These are phyloP conservation scores for Reinhardtius hippoglossoides DNA, from an alignment of 2,113 vertebrate species.

Conservation along the genomic window DNA sequence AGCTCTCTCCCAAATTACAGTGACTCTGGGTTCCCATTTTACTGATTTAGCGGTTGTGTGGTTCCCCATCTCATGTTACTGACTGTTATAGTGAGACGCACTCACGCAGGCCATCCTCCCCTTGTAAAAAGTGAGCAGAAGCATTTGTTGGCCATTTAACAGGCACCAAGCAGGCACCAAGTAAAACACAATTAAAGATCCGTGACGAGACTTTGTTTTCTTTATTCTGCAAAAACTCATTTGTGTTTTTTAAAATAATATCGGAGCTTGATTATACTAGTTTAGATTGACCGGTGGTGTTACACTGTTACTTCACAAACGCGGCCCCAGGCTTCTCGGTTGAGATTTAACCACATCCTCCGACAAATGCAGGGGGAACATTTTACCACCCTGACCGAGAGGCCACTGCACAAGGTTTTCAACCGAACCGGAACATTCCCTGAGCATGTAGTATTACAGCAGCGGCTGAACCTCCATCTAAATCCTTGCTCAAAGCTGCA, in stretches of 20 bases:
- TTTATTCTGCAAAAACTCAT: conserved; percentile 27
- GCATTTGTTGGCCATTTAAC: conserved; percentile 56
- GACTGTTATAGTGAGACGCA: conserved; percentile 74
- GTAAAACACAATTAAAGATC: conserved; percentile 53
- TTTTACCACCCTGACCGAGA: conserved; percentile 65
- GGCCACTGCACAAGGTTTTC: conserved; percentile 54
- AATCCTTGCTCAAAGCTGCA: conserved; percentile 19
- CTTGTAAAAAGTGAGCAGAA: conserved; percentile 54
- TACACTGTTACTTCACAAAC: conserved; percentile 41
- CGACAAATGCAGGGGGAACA: conserved; percentile 57
- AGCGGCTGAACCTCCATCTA: conserved; percentile 20
- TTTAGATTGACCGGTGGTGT: conserved; percentile 25
- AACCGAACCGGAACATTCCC: conserved; percentile 52
- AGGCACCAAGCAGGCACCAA: conserved; percentile 50
- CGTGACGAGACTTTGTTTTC: conserved; percentile 33
- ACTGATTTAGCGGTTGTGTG: conserved; percentile 81
- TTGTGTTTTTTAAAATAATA: conserved; percentile 32
- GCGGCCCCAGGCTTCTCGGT: conserved; percentile 10
- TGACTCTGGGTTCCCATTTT: conserved; percentile 78
- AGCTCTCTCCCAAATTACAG: conserved; percentile 81
- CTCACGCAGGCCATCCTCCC: conserved; percentile 72
- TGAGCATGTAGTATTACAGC: conserved; percentile 50
- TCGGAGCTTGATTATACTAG: conserved; percentile 16
- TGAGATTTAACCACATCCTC: conserved; percentile 72
- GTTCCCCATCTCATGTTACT: conserved; percentile 80